phyloP scores from a whole-genome alignment of 2,797 vertebrate species.

The Sarcoramphus papa region DNA sequence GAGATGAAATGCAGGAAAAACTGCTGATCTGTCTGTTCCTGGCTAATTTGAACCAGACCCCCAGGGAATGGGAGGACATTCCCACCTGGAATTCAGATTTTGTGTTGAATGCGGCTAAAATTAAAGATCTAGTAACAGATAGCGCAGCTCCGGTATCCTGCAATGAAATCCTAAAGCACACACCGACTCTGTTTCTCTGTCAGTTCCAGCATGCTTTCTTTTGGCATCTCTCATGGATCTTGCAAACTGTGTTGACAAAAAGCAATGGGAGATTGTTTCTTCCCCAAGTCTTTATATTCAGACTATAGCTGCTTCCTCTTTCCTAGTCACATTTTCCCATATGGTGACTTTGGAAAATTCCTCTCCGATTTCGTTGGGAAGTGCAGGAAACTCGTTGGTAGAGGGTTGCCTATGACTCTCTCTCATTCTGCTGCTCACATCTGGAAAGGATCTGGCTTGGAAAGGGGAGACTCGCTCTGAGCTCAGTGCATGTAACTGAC shows the following conservation, averaged over 20 bases:
- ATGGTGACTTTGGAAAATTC: constrained; percentile 71
- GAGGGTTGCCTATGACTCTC: constrained; percentile 57
- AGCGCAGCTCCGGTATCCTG: not conserved
- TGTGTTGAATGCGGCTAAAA: not conserved
- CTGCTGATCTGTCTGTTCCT: not conserved
- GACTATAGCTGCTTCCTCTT: constrained; percentile 49
- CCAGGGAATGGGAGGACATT: not conserved
- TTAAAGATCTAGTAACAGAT: not conserved
- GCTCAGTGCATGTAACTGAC: constrained; percentile 56
- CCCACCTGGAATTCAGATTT: constrained; percentile 10
- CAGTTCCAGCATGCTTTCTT: constrained; percentile 29
- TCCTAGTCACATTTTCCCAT: constrained; percentile 66
- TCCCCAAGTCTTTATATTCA: constrained; percentile 26
- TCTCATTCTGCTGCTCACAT: constrained; percentile 75
- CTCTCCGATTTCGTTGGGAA: constrained; percentile 67
- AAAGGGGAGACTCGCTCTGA: constrained; percentile 57
- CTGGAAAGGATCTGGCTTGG: constrained; percentile 83
- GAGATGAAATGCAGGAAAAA: not conserved
- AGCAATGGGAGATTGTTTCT: constrained; percentile 27
- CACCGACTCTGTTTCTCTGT: not conserved
- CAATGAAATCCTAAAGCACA: not conserved
- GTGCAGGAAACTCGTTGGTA: constrained; percentile 71
- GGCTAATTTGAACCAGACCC: not conserved
- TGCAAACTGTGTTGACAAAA: constrained; percentile 38
- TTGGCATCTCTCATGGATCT: not conserved